Evolutionary conservation across 2,888 invertebrate species (phyloP).

Genomic region (Euphydryas editha): DNA sequence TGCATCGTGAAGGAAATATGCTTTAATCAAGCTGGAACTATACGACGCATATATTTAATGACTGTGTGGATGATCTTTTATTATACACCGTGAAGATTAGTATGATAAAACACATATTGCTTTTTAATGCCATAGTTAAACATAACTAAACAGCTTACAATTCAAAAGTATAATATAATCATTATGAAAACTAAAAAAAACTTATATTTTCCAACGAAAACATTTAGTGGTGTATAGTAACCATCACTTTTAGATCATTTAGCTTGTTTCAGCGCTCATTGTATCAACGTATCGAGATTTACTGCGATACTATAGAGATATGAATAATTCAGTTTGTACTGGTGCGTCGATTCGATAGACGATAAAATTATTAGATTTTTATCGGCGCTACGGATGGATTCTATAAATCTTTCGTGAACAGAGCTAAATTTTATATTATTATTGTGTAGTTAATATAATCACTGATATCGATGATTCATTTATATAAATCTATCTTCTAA

Average conservation of each 20-base stretch:
- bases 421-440: conserved; percentile 21
- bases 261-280: conserved; percentile 29
- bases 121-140: background rate
- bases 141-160: background rate
- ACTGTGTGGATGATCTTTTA: background rate
- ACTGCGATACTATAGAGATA: conserved; percentile 30
- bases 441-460: conserved; percentile 12
- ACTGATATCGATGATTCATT: background rate
- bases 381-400: conserved; percentile 29
- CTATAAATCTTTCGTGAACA: conserved; percentile 27
- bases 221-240: background rate
- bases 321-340: conserved; percentile 38
- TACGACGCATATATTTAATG: conserved; percentile 20
- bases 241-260: conserved; percentile 9
- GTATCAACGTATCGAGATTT: conserved; percentile 28
- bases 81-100: background rate
- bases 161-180: background rate
- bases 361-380: conserved; percentile 40
- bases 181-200: no score
- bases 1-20: conserved; percentile 35
- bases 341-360: conserved; percentile 37
- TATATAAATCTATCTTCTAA: background rate
- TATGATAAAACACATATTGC: background rate
- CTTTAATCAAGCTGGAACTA: conserved; percentile 45
- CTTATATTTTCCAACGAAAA: background rate